Base-by-base conservation (phyloP, 1,140 invertebrate genomes). In the Calephelis nemesis region DNA sequence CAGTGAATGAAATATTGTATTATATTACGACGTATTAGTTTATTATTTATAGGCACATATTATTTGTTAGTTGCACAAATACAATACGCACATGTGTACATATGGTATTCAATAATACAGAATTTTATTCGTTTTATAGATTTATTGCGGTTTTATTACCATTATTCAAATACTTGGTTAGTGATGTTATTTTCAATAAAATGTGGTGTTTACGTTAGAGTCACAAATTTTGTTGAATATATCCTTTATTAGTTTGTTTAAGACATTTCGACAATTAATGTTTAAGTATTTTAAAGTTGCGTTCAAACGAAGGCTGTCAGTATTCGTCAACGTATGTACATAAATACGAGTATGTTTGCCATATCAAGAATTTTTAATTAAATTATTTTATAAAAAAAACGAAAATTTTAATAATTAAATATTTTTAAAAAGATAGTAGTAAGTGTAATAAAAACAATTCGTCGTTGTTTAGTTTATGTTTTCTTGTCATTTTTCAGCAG, bases 101-200 rank as follows among this genome's bases (percentile, higher is more conserved):
- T 7, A 63, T 15, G 15, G 10, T 63, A 5, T 63, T 63, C 42
- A 9, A 19, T 63, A 47, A 19, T 48, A 58, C 52, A 11, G 30
- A 30, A 30, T 30, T 30, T 30, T 4, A 30, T 30, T 30, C 4
- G 1, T 30, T 30, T 58, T 10, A 30, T 58, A 58, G 11, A 48
- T 68, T 49, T 13, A 5, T 67, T 58, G 62, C 68, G 71, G 65
- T 69, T 66, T 68, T 76, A 71, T 58, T 77, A 73, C 74, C 75
- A 72, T 79, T 77, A 84, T 83, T 81, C 80, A 78, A 79, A 81
- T 77, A 79, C 76, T 30, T 77, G 80, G 83, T 85, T 85, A 85
- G 83, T 84, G 80, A 84, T 73, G 60, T 13, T n/a, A 42, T 45
- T 42, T 54, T 30, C 11, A 19, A 12, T 15, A 62, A 19, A 19